A percentile compares a stretch with the other conserved stretches of the same genome.
Evolutionary conservation across 2,797 vertebrate genomes (phyloP).

Genomic region (Argyrosomus regius): DNA sequence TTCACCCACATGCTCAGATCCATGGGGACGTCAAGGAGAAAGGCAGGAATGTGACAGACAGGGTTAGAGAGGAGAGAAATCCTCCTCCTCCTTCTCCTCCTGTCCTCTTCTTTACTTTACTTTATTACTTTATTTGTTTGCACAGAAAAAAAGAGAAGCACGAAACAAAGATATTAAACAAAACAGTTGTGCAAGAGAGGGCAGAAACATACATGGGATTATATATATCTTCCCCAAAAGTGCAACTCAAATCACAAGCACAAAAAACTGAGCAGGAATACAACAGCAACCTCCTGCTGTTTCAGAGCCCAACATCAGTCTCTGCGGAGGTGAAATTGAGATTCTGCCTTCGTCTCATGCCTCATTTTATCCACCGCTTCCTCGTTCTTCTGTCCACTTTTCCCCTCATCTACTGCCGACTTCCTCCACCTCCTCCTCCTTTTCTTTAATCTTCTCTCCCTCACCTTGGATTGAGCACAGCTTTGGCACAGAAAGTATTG

Average conservation of each 20-base stretch:
- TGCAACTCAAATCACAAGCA: constrained; percentile 22
- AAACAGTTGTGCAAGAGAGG: constrained; percentile 16
- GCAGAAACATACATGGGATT: constrained; percentile 23
- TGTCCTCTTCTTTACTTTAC: constrained; percentile 50
- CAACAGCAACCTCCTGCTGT: constrained; percentile 29
- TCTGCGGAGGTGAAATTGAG: constrained; percentile 43
- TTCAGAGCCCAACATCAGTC: constrained; percentile 15
- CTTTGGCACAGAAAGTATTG: constrained; percentile 21
- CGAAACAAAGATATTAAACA: constrained; percentile 29
- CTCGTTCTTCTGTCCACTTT: constrained; percentile 22
- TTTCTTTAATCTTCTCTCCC: constrained; percentile 42
- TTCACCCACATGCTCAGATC: constrained; percentile 68
- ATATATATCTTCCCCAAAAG: constrained; percentile 22
- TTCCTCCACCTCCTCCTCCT: constrained; percentile 24
- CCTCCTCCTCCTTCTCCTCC: constrained; percentile 42
- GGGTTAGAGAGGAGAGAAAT: constrained; percentile 48
- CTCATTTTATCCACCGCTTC: constrained; percentile 33
- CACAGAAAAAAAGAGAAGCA: neutral
- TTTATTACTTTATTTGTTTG: constrained; percentile 64
- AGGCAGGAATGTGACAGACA: constrained; percentile 79
- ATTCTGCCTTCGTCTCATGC: constrained; percentile 56
- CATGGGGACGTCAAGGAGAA: constrained; percentile 77
- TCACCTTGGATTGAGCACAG: constrained; percentile 48
- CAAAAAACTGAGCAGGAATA: constrained; percentile 28
- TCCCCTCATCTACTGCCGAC: constrained; percentile 14